Percentiles rank a stretch among this genome's conserved stretches.
These are phyloP conservation scores for Agapetus fuscipes DNA, from an alignment of 2,888 invertebrate species.

Conservation along the genomic window DNA sequence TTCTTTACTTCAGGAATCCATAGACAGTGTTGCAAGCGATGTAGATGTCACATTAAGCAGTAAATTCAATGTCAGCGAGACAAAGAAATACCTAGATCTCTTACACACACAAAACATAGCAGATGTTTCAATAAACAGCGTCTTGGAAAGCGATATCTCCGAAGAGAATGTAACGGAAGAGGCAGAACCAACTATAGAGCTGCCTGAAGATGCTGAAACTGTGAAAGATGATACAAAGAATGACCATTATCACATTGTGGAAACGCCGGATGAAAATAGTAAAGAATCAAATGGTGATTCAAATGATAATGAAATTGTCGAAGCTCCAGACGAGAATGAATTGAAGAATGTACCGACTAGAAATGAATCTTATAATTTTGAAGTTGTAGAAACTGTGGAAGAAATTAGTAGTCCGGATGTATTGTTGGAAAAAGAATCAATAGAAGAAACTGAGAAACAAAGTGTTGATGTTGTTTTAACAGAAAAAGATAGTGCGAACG, in stretches of 20 bases:
- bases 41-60: background rate
- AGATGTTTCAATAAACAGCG: background rate
- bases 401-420: too few species aligned
- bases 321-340: background rate
- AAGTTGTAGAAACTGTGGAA: background rate
- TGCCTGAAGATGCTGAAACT: background rate
- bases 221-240: background rate
- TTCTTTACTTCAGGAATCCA: background rate
- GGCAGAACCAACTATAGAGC: background rate
- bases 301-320: background rate
- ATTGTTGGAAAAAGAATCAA: too few species aligned
- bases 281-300: background rate
- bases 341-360: background rate
- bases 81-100: background rate
- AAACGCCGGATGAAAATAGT: background rate
- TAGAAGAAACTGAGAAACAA: too few species aligned
- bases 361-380: too few species aligned
- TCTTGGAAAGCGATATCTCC: background rate
- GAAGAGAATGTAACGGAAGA: background rate
- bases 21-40: background rate
- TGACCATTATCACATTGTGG: too few species aligned
- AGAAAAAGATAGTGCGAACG: too few species aligned
- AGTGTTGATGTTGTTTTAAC: too few species aligned
- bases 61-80: background rate
- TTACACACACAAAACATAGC: background rate